Evolutionary conservation across 2,797 vertebrate genomes (phyloP).

Genomic region (Philypnodon macrostomus): DNA sequence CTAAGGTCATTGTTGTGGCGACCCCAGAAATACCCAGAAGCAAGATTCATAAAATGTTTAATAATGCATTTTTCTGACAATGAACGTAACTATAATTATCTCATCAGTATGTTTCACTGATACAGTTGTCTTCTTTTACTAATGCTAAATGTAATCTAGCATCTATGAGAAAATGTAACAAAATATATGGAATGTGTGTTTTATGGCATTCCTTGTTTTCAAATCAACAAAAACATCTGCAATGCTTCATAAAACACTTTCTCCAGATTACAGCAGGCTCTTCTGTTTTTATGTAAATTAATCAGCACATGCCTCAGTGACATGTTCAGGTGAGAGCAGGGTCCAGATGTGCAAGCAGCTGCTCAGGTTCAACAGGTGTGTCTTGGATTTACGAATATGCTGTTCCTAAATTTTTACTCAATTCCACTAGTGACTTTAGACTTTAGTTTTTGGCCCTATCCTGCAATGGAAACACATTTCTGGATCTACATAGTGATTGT

Average conservation of each 20-base stretch:
- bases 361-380: constrained; percentile 14
- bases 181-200: not conserved
- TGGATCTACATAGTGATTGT: too few relatives aligned
- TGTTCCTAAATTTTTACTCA: not conserved
- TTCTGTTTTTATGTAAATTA: not conserved
- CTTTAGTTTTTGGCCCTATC: too few relatives aligned
- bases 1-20: too few relatives aligned
- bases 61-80: too few relatives aligned
- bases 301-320: not conserved
- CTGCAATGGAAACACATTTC: too few relatives aligned
- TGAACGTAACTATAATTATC: too few relatives aligned
- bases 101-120: too few relatives aligned
- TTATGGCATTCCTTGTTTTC: not conserved
- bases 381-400: not conserved
- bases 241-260: not conserved
- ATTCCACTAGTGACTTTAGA: not conserved
- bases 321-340: not conserved
- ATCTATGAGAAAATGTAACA: too few relatives aligned
- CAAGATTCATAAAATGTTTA: too few relatives aligned
- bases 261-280: not conserved
- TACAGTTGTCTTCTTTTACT: too few relatives aligned
- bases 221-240: not conserved
- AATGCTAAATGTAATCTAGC: too few relatives aligned
- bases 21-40: too few relatives aligned
- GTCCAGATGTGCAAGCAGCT: constrained; percentile 10